A percentile compares a stretch with the other conserved stretches of the same genome.
phyloP scores from a whole-genome alignment of 2,113 vertebrate genomes.

The Spheniscus mendiculus region DNA sequence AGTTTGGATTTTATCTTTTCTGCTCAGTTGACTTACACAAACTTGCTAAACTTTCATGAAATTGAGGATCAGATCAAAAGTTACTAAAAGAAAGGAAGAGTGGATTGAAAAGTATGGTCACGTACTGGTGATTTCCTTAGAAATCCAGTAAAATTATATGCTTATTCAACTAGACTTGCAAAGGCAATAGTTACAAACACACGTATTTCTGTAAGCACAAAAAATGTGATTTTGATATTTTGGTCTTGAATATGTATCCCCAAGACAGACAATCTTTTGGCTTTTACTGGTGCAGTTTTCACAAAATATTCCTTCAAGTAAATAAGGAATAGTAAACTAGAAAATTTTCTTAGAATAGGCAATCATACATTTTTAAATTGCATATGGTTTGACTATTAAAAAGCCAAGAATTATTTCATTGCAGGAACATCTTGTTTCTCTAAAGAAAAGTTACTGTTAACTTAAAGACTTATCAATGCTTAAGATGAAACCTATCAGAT shows the following conservation, averaged over 20 bases:
- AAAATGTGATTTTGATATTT: neutral
- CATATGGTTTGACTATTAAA: neutral
- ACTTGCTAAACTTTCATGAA: neutral
- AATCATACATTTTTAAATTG: neutral
- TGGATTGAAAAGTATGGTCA: neutral
- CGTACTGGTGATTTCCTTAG: neutral
- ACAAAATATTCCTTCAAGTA: neutral
- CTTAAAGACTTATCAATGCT: neutral
- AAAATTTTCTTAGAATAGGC: neutral
- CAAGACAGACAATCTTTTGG: fast-evolving
- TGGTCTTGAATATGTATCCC: neutral
- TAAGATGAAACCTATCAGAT: neutral
- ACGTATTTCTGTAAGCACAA: neutral
- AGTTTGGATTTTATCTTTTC: neutral
- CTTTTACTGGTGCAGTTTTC: neutral
- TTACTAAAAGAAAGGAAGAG: neutral
- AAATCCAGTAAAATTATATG: neutral
- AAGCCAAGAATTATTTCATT: neutral
- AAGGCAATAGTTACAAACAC: neutral
- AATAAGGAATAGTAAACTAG: neutral
- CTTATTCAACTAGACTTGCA: neutral
- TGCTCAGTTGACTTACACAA: neutral
- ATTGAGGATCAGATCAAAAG: neutral
- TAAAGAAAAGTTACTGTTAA: neutral
- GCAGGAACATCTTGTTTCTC: neutral